phyloP scores from a whole-genome alignment of 2,113 vertebrate species.

The Chloebia gouldiae region DNA sequence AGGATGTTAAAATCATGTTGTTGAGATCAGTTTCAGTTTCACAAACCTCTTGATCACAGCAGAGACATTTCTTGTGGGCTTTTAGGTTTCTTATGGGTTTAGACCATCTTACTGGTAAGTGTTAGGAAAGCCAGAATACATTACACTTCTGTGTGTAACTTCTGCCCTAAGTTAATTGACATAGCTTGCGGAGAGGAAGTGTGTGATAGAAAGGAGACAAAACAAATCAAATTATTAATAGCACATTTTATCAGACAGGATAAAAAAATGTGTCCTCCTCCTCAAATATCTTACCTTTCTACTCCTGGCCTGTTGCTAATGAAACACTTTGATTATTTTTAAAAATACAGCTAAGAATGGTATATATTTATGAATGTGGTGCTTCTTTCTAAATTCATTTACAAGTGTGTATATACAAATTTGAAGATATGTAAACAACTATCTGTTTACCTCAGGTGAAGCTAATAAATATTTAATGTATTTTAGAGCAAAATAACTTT shows the following conservation, averaged over 20 bases:
- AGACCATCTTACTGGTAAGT: not conserved
- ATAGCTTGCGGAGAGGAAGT: not conserved
- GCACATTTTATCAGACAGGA: not conserved
- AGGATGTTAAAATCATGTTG: not conserved
- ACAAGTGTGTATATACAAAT: conserved; percentile 42
- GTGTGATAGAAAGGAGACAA: not conserved
- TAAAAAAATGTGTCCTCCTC: not conserved
- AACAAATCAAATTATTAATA: not conserved
- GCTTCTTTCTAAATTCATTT: conserved; percentile 44
- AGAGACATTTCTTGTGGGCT: not conserved
- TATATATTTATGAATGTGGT: not conserved
- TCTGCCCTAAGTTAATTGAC: not conserved
- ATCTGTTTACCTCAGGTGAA: conserved; percentile 53
- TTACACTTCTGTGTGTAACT: not conserved
- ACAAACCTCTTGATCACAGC: not conserved
- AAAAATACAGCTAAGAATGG: not conserved
- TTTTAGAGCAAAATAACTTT: conserved; percentile 61
- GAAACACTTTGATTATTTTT: not conserved
- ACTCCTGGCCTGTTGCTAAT: not conserved
- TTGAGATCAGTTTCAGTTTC: not conserved
- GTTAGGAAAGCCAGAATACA: not conserved
- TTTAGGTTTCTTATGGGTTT: not conserved
- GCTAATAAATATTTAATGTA: conserved; percentile 66
- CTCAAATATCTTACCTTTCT: not conserved
- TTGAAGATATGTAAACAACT: conserved; percentile 63